phyloP scores from a whole-genome alignment of 2,888 invertebrate species.

The Drosophila stalkeri region DNA sequence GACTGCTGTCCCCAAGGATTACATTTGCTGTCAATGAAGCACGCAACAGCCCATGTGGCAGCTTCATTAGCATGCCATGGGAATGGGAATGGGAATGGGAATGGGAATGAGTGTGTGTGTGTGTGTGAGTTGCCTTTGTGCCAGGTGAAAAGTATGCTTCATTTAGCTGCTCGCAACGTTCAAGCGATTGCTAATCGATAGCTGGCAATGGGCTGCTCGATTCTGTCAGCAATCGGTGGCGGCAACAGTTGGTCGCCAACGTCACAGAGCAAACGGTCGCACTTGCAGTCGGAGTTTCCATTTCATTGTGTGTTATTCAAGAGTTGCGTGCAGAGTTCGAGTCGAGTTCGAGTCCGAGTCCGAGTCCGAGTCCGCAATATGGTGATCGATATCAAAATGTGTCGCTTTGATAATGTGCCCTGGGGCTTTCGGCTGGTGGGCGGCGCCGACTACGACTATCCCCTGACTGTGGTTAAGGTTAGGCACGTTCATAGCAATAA shows the following conservation, averaged over 20 bases:
- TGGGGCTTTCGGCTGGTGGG: constrained; percentile 93
- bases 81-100: not conserved
- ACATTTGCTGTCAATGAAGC: constrained; percentile 26
- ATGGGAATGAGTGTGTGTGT: constrained; percentile 13
- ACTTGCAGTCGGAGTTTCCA: constrained; percentile 7
- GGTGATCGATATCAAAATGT: constrained; percentile 89
- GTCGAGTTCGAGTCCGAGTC: too few relatives aligned
- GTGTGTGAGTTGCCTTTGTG: constrained; percentile 7
- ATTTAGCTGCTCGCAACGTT: constrained; percentile 36
- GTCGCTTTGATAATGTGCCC: constrained; percentile 87
- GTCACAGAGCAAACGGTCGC: constrained; percentile 47
- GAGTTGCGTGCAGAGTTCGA: not conserved
- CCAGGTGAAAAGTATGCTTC: constrained; percentile 74
- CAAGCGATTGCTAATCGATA: constrained; percentile 49
- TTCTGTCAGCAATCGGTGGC: constrained; percentile 41
- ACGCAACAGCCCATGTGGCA: constrained; percentile 23
- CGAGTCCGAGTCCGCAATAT: constrained; percentile 84
- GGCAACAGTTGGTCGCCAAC: constrained; percentile 74
- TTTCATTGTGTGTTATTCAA: constrained; percentile 1
- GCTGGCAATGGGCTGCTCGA: constrained; percentile 25
- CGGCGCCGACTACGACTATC: constrained; percentile 90
- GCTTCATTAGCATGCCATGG: constrained; percentile 68
- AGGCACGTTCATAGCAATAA: constrained; percentile 55
- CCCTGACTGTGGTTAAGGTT: constrained; percentile 91
- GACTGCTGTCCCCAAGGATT: constrained; percentile 71